Base-by-base conservation (phyloP, 2,888 invertebrate genomes). In the Orthonevra nobilis region DNA sequence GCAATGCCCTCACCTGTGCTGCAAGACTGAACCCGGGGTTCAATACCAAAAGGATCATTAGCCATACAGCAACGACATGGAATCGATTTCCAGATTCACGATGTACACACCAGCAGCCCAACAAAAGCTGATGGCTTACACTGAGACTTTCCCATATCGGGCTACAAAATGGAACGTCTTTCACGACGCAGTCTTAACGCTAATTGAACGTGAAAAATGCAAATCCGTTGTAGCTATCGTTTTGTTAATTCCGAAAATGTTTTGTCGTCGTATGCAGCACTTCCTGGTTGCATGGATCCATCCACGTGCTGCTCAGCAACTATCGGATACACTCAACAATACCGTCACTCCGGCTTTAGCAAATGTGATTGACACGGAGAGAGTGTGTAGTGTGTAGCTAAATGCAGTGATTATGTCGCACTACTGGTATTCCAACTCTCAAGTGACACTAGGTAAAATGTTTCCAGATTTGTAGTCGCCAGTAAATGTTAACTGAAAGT, bases 171-270 rank as follows among this genome's bases (percentile, higher is more conserved):
- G 14, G 20, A 58, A 46, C 38, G 70, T 77, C 60, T 77, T 70
- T 64, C 52, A 54, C 61, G 50, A 60, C 50, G 48, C 12, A 72
- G 66, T 79, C 79, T 73, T 68, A 68, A 50, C 66, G 79, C 79
- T 79, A 79, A 79, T 79, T 79, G 79, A 79, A 79, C 79, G 79
- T 79, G 79, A 79, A 79, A 79, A 73, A 79, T 79, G 79, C 73
- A 79, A 79, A 79, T 79, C 72, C 54, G 54, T 46, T 66, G 58
- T 42, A 42, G 36, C 26, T 28, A 40, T 66, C 73, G 68, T 73
- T 79, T 68, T 61, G 79, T 73, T 72, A 77, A 77, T 72, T 72
- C 52, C 64, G 60, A 46, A 72, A 77, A 77, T 72, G 58, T 72
- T 63, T 72, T 61, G 66, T 79, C 61, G 42, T 61, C 5, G 23